A percentile compares a stretch with the other conserved stretches of the same genome.
Evolutionary conservation across 2,113 vertebrate genomes (phyloP).

Genomic region (Trinectes maculatus): DNA sequence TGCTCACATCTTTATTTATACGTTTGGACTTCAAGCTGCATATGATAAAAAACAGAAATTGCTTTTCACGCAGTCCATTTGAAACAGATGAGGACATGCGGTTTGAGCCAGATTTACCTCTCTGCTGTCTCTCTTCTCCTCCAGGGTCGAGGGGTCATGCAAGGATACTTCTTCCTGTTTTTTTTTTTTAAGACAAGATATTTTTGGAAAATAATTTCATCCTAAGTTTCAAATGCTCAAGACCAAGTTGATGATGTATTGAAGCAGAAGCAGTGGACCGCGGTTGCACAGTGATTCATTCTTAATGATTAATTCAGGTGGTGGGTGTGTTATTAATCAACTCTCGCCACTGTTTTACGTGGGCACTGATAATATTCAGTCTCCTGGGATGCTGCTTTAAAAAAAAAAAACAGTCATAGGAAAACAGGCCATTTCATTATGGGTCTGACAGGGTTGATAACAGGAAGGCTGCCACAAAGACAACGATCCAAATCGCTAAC

Average conservation of each 20-base stretch:
- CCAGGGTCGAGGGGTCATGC: conserved; percentile 21
- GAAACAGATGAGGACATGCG: conserved; percentile 24
- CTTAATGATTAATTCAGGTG: conserved; percentile 51
- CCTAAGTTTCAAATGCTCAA: conserved; percentile 16
- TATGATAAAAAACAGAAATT: conserved; percentile 18
- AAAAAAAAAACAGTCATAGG: neutral
- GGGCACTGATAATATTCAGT: conserved; percentile 37
- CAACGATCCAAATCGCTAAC: conserved; percentile 25
- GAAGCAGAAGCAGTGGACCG: conserved; percentile 21
- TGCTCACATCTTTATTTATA: conserved; percentile 4
- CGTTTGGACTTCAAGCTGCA: conserved; percentile 42
- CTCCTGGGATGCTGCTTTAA: conserved; percentile 3
- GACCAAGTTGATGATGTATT: conserved; percentile 7
- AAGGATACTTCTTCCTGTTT: conserved; percentile 64
- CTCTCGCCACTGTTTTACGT: conserved; percentile 33
- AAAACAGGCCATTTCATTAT: conserved; percentile 3
- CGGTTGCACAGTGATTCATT: conserved; percentile 45
- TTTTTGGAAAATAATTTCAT: neutral
- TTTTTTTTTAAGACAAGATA: too few species aligned
- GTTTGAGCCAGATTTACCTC: conserved; percentile 47
- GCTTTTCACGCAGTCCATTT: conserved; percentile 2
- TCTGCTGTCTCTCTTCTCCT: conserved; percentile 32
- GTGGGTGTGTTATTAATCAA: conserved; percentile 72
- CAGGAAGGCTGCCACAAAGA: conserved; percentile 17
- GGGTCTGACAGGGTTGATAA: conserved; percentile 53